Conservation (phyloP, 2,113 vertebrate genomes). For the Bostrychus sinensis region DNA sequence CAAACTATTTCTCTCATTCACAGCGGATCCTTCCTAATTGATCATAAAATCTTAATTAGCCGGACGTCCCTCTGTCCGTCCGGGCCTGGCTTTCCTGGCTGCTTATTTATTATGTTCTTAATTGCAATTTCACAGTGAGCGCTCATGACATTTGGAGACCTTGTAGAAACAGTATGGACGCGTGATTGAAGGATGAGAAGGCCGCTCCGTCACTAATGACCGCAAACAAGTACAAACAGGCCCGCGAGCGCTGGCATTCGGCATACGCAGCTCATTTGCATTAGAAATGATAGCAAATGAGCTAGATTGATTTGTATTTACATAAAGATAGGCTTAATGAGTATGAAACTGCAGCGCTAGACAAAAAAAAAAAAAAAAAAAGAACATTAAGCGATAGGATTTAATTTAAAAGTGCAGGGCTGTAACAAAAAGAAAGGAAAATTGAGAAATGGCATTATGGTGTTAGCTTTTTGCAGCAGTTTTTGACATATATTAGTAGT, state of each 20-base stretch:
- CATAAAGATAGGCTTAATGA: neutral
- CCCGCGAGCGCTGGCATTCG: neutral
- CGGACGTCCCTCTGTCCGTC: slow-evolving; percentile 53
- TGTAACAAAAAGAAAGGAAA: too few species aligned
- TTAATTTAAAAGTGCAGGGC: neutral
- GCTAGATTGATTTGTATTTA: slow-evolving; percentile 3
- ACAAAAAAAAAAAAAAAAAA: neutral
- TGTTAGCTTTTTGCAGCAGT: too few species aligned
- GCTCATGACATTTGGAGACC: slow-evolving; percentile 80
- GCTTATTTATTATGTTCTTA: slow-evolving; percentile 75
- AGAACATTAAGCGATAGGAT: neutral
- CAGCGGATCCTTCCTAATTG: slow-evolving; percentile 51
- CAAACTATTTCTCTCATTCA: slow-evolving; percentile 16
- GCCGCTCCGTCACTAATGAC: slow-evolving; percentile 16
- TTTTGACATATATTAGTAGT: too few species aligned
- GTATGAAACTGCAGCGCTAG: neutral
- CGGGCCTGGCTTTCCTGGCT: slow-evolving; percentile 46
- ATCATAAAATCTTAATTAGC: slow-evolving; percentile 76
- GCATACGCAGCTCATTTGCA: neutral
- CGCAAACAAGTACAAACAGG: slow-evolving; percentile 5
- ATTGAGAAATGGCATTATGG: too few species aligned
- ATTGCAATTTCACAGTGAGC: slow-evolving; percentile 81
- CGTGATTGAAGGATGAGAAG: slow-evolving; percentile 56
- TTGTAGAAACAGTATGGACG: slow-evolving; percentile 66
- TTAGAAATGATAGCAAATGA: neutral